Base-by-base conservation (phyloP, 2,888 invertebrate genomes). In the Tethea ocularis region DNA sequence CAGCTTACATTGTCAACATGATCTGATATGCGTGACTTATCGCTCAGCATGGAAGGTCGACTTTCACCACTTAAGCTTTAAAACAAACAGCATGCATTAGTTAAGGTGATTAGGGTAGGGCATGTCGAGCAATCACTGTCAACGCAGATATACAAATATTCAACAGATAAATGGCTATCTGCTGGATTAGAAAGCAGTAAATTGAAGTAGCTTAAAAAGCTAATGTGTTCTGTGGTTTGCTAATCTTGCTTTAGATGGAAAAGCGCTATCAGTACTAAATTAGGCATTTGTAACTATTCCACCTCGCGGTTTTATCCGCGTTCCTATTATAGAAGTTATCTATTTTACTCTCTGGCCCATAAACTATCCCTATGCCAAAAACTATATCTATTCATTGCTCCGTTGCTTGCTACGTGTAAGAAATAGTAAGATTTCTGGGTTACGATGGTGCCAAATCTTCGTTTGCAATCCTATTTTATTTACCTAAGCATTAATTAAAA, bases 41-140 rank as follows among this genome's bases (percentile, higher is more conserved):
- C 46, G 17, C 36, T 15, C n/a, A 38, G n/a, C 7, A 46, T 46
- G 10, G 41, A 46, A 38, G 33, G 13, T n/a, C 38, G 10, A 46
- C 46, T 46, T 46, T 46, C 46, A 46, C 46, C 46, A 46, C 46
- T 46, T 46, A 46, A 46, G 17, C 46, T 46, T n/a, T 46, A 46
- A 46, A n/a, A 17, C 46, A 46, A 46, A 46, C 46, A 46, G 46
- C 46, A 46, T 46, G 20, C 46, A 46, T 46, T 46, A 46, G 10
- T 46, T 20, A 46, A 46, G 46, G 20, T 46, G 46, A 46, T 46
- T 46, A 46, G 46, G 46, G 46, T 46, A 20, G 2, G 20, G 17
- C 46, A 17, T 46, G 46, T 46, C 46, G n/a, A 46, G 46, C 7
- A 46, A 46, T 46, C 46, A 46, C 46, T 46, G 46, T 46, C 46